Percentiles rank a stretch among this genome's conserved stretches.
Conservation (phyloP, 1,140 invertebrate genomes). For the Teleogryllus occipitalis region DNA sequence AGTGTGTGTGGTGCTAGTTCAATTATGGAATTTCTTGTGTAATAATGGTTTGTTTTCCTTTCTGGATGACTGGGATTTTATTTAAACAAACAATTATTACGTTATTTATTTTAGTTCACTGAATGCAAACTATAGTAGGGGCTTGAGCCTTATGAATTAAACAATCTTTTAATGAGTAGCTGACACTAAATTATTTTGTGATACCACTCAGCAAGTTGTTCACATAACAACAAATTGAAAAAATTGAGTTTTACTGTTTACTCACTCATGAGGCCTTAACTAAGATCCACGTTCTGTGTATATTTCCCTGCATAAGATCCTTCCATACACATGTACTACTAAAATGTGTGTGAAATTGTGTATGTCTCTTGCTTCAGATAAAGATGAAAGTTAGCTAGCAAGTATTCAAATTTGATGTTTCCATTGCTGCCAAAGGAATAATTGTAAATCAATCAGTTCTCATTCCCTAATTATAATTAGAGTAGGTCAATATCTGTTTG, state of each 20-base stretch:
- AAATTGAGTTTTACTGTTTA: background rate
- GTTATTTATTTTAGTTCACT: background rate
- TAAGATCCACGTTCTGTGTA: background rate
- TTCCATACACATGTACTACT: background rate
- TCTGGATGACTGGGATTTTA: background rate
- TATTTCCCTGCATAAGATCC: background rate
- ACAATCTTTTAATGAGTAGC: background rate
- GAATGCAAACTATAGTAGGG: background rate
- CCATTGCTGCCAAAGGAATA: slow-evolving; percentile 17
- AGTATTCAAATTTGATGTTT: slow-evolving; percentile 9
- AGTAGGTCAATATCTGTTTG: background rate
- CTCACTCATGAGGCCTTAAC: slow-evolving; percentile 16
- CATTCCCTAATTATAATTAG: slow-evolving; percentile 11
- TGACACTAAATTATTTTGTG: background rate
- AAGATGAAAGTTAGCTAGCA: background rate
- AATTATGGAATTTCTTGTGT: background rate
- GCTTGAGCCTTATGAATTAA: background rate
- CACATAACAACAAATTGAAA: background rate
- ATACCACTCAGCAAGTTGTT: background rate
- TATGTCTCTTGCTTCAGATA: background rate
- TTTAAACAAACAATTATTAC: background rate
- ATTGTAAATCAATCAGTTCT: slow-evolving; percentile 12
- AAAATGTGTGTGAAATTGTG: background rate
- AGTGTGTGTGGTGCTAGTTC: background rate
- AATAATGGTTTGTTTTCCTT: background rate